Base-by-base conservation (phyloP, 2,888 invertebrate species). In the Diloba caeruleocephala region DNA sequence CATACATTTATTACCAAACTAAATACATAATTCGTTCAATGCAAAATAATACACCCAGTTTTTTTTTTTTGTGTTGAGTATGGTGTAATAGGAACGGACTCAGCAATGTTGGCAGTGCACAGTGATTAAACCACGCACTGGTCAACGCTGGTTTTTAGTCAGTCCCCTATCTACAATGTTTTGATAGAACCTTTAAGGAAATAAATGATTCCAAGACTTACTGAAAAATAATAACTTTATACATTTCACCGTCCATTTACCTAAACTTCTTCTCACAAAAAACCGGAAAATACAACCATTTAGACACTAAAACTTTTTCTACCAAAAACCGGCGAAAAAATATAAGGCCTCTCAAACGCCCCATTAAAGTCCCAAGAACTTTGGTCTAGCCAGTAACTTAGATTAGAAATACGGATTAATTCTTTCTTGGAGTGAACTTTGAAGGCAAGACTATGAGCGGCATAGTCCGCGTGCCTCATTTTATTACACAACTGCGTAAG, bases 401-500 rank as follows among this genome's bases (percentile, higher is more conserved):
- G 44, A 63, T 54, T 59, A 67, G 49, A 67, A 62, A 64, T 63
- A 70, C 64, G 57, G 62, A 68, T 75, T 77, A 77, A 76, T 79
- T 78, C 70, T 78, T 63, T 79, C 73, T 68, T 65, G 62, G 71
- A 68, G 58, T 58, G 64, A 76, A 72, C 67, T 71, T 60, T 67
- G 59, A 56, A 75, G 74, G 61, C 74, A 56, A 76, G 79, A 80
- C 80, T 76, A 81, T 80, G 78, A 79, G 78, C 68, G 71, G 81
- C 80, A 87, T 88, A 79, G 78, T 81, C 57, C 79, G 79, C 84
- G 83, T 89, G 83, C 89, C 86, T 76, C 65, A 76, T 84, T 85
- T 86, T 89, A 89, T 89, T 89, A 78, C 83, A 73, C 57, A 54
- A 19, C 44, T 67, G 64, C 45, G 4, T 46, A 66, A 80, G 70